Base-by-base conservation (phyloP, 2,888 invertebrate genomes). In the Trichogramma evanescens region DNA sequence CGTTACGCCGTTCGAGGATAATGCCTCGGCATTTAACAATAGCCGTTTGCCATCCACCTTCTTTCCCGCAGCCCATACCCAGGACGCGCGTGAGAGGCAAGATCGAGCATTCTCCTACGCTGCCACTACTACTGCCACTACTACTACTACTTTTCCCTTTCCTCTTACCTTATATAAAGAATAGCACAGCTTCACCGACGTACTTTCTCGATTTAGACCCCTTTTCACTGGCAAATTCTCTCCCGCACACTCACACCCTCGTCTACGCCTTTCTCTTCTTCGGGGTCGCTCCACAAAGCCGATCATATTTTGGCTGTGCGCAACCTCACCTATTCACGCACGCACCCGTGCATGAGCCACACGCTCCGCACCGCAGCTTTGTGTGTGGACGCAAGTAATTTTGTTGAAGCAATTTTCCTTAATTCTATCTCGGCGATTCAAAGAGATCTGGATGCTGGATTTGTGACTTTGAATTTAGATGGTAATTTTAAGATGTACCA, bases 1-100 rank as follows among this genome's bases (percentile, higher is more conserved):
- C 48, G 10, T 48, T 13, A 13, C 48, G 48, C 48, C 48, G 48
- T 48, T 67, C 66, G 65, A 66, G 72, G 67, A 73, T 73, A 75
- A 74, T 71, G 68, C 67, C 62, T 56, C 42, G 62, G 69, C 69
- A 66, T 68, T 73, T 70, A 70, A 74, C 74, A 74, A 74, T 71
- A 67, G 69, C 56, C 69, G 68, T 71, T 74, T 68, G 66, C 50
- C 53, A 46, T 52, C 55, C 38, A 44, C 52, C 26, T 44, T 6
- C 10, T 42, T 10, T 42, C 40, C n/a, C 48, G 48, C 39, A 26
- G 3, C 26, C 26, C 26, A 26, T 26, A 26, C 26, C 26, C 26
- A 26, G 26, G 26, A 26, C 26, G 26, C 26, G 26, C 26, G 26
- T 26, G 48, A 41, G 26, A 42, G 42, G 44, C 49, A 26, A 54